Percentiles rank a stretch among this genome's conserved stretches.
phyloP scores from a whole-genome alignment of 1,140 invertebrate species.

The Bombus haemorrhoidalis region DNA sequence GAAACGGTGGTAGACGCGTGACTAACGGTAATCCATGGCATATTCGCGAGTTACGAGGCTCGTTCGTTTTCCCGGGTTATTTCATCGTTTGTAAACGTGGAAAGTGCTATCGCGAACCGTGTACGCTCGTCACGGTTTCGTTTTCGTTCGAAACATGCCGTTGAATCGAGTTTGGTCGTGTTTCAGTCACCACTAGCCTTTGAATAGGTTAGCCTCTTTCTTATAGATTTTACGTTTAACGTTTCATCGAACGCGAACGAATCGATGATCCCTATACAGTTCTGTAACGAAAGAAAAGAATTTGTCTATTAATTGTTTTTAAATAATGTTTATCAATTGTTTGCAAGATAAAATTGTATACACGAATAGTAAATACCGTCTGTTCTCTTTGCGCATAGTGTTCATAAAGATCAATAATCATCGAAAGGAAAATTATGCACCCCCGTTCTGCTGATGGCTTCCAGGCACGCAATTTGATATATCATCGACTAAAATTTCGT shows the following conservation, averaged over 20 bases:
- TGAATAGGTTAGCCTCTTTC: neutral
- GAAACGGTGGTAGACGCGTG: constrained; percentile 20
- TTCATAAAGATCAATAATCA: neutral
- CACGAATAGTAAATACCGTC: neutral
- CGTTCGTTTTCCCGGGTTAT: neutral
- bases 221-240: too few species aligned
- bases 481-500: constrained; percentile 17
- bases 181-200: neutral
- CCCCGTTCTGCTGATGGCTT: neutral
- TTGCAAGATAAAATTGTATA: neutral
- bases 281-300: too few species aligned
- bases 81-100: constrained; percentile 37
- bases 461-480: constrained; percentile 16
- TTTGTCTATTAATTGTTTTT: too few species aligned
- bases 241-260: too few species aligned
- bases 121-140: constrained; percentile 44
- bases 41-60: constrained; percentile 39
- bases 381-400: neutral
- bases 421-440: constrained; percentile 2
- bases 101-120: constrained; percentile 39
- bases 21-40: constrained; percentile 54
- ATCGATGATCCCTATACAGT: too few species aligned
- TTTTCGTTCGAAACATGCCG: constrained; percentile 52
- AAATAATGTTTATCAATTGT: fast-evolving
- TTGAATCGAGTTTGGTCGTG: too few species aligned